Base-by-base conservation (phyloP, 2,888 invertebrate species). In the Thymelicus lineola region DNA sequence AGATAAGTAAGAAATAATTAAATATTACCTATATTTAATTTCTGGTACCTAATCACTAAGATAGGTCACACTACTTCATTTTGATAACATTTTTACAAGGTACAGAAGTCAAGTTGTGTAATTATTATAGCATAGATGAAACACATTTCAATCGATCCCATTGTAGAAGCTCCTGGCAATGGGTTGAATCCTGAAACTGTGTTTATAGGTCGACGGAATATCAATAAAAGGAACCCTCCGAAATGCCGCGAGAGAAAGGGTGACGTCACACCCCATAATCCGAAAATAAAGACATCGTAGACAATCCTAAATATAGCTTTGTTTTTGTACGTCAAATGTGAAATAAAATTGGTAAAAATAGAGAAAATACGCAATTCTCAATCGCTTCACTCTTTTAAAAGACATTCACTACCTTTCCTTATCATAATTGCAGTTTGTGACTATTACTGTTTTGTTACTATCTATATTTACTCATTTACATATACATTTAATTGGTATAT, bases 131-230 rank as follows among this genome's bases (percentile, higher is more conserved):
- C 12, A 12, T 15, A 50, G n/a, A 50, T 28, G 14, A 28, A 55
- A 9, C 9, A 20, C 28, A 62, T 62, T 42, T 55, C 61, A 68
- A 36, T 45, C 45, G 38, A 68, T 36, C 55, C 35, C 45, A 20
- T 62, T 68, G 35, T 46, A 36, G 61, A 48, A 38, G 38, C 42
- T 66, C 48, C 36, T 10, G 35, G 6, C 42, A 7, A 60, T 60
- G 57, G 20, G 55, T 58, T 63, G 68, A 38, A 69, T 69, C 53
- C 64, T 10, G 77, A 81, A 88, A 86, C 82, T 87, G 86, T 90
- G 91, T 91, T 91, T 92, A 82, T 91, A 89, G 92, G 92, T 91
- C 91, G 91, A 80, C 78, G 77, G 82, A 86, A 87, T 84, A 85
- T 87, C 88, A 90, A 90, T 90, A 88, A 86, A 85, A 73, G 69